Evolutionary conservation across 2,797 vertebrate genomes (phyloP), one percentile per base, ranked within the genome.

Genomic region (Thripadectes ignobilis): DNA sequence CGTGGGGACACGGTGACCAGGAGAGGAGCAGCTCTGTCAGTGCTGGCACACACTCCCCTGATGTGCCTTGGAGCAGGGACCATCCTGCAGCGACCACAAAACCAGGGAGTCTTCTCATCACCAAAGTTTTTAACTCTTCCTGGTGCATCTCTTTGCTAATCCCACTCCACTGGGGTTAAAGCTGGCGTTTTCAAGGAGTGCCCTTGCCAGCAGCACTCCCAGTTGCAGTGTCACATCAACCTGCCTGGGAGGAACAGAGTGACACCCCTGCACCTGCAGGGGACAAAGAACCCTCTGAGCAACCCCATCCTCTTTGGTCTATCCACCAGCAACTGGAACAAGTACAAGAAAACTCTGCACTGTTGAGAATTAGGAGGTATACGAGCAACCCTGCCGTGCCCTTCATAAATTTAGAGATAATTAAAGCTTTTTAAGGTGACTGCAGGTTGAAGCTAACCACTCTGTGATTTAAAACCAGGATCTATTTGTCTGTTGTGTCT

Each of bases 341-440:
- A 6, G 1, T 3, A 41, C 51, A 74, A 83, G 29, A 66, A 55
- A 61, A 63, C 46, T 38, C 9, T 11, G 7, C 20, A 21, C 29
- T 63, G 22, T 9, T 23, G 43, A 76, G 62, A 84, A 43, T 8
- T 32, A 69, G 49, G 41, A 81, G 55, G 36, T 49, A n/a, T 45
- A 54, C 21, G 14, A 91, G 68, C 88, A 91, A 12, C 49, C 94
- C 91, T 78, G 68, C 65, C 0, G 5, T 86, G 88, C 34, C 65
- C 68, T 71, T 83, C 84, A 93, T 36, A 91, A 94, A 94, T 71
- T 57, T 46, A 80, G 57, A 91, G 88, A 92, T 93, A 93, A 94
- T 94, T 85, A 91, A 87, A 87, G 92, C 84, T 82, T 82, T 93
- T 87, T 76, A 77, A 95, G 86, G 88, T 63, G 80, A 66, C 55